phyloP scores from a whole-genome alignment of 2,113 vertebrate species.

The Nothobranchius furzeri region DNA sequence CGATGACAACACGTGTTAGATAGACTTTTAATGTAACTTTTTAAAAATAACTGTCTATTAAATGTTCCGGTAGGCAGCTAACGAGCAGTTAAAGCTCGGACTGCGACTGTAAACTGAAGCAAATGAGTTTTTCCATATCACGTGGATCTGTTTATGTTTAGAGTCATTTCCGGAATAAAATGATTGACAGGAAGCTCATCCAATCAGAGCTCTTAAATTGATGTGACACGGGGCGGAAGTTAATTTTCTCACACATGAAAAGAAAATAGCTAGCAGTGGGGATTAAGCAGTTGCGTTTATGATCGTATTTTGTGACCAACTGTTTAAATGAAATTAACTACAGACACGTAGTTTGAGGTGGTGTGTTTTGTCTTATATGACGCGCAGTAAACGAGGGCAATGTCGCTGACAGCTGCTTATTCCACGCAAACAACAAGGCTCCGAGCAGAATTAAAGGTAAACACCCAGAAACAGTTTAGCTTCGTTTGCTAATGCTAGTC shows the following conservation, averaged over 20 bases:
- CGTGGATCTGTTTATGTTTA: constrained; percentile 74
- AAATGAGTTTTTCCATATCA: constrained; percentile 47
- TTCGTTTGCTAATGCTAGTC: constrained; percentile 55
- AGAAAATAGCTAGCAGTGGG: constrained; percentile 31
- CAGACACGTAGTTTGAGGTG: background rate
- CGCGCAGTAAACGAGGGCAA: constrained; percentile 13
- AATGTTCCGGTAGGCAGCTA: background rate
- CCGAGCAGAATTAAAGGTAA: constrained; percentile 65
- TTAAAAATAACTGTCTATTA: background rate
- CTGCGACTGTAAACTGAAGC: constrained; percentile 11
- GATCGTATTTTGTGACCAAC: constrained; percentile 14
- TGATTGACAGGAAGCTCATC: constrained; percentile 31
- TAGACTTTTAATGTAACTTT: too few relatives aligned
- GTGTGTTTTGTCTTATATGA: background rate
- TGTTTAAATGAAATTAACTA: constrained; percentile 32
- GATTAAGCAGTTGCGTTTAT: constrained; percentile 53
- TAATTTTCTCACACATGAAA: constrained; percentile 34
- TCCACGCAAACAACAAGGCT: constrained; percentile 27
- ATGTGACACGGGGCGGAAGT: constrained; percentile 51
- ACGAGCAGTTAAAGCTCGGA: background rate
- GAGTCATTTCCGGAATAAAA: constrained; percentile 48
- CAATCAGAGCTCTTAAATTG: constrained; percentile 31
- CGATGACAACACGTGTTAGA: too few relatives aligned
- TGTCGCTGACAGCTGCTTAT: constrained; percentile 37
- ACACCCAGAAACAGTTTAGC: constrained; percentile 36